These are phyloP conservation scores for Labeo rohita DNA, from an alignment of 2,113 vertebrate genomes.

Conservation along the genomic window DNA sequence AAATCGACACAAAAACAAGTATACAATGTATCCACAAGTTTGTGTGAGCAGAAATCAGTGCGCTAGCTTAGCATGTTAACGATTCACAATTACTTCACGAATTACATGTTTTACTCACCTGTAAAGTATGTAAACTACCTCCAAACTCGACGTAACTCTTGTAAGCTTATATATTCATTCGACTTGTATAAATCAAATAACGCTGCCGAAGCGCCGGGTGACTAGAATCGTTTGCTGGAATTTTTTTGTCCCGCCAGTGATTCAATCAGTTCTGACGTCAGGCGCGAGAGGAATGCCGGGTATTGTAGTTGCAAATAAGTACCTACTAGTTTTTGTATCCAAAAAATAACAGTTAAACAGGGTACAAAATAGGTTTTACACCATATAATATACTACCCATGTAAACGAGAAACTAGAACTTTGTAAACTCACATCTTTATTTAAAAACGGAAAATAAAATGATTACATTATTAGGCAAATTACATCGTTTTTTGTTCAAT, in stretches of 20 bases:
- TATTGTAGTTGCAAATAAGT: constrained; percentile 54
- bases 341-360: not conserved
- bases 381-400: not conserved
- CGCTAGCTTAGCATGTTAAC: constrained; percentile 26
- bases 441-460: not conserved
- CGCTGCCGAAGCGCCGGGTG: not conserved
- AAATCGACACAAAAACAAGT: not conserved
- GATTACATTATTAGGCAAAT: not conserved
- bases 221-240: not conserved
- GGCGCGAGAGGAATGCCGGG: constrained; percentile 56
- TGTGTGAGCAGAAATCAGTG: not conserved
- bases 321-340: not conserved
- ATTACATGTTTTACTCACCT: constrained; percentile 11
- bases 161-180: not conserved
- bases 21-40: not conserved
- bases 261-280: constrained; percentile 64
- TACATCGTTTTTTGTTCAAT: not conserved
- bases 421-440: not conserved
- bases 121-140: not conserved
- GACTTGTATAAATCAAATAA: not conserved
- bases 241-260: constrained; percentile 70
- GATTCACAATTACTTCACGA: not conserved
- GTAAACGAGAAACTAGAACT: not conserved
- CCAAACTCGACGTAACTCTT: not conserved
- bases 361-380: not conserved